Evolutionary conservation across 2,888 invertebrate genomes (phyloP).

Genomic region (Adela reaumurella): DNA sequence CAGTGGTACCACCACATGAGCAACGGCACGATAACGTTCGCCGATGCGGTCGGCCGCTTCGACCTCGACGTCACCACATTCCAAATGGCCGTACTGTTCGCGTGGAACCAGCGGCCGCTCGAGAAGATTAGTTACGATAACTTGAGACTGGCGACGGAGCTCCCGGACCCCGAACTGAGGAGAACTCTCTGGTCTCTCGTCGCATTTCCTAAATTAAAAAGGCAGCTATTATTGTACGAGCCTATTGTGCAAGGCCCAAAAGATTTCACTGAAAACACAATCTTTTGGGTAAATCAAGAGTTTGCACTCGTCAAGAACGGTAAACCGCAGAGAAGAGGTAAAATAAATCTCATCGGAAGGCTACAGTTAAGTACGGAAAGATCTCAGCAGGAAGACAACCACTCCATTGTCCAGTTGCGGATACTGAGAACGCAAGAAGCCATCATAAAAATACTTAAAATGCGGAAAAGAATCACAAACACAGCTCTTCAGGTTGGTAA

Average conservation of each 20-base stretch:
- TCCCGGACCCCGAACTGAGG: conserved; percentile 92
- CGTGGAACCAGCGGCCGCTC: conserved; percentile 95
- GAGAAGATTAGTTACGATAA: conserved; percentile 97
- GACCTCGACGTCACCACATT: conserved; percentile 99
- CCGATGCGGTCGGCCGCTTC: conserved; percentile 87
- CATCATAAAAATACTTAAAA: conserved; percentile 98
- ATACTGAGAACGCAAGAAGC: conserved; percentile 94
- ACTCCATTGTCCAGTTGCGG: conserved; percentile 95
- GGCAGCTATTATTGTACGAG: conserved; percentile 82
- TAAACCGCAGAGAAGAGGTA: conserved; percentile 90
- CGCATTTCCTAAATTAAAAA: conserved; percentile 92
- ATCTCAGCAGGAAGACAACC: conserved; percentile 95
- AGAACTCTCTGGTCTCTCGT: conserved; percentile 95
- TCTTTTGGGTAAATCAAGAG: conserved; percentile 97
- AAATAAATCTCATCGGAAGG: conserved; percentile 93
- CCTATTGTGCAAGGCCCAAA: conserved; percentile 83
- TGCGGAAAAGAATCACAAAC: conserved; percentile 92
- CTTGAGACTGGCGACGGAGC: conserved; percentile 90
- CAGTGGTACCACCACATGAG: conserved; percentile 99
- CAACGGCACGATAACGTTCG: conserved; percentile 96
- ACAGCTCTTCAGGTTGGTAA: conserved; percentile 76
- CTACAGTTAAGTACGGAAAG: conserved; percentile 93
- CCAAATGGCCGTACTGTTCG: conserved; percentile 99
- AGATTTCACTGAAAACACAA: conserved; percentile 89
- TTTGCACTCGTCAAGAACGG: conserved; percentile 94